These are phyloP conservation scores for Ictalurus punctatus DNA, from an alignment of 2,113 vertebrate species.

Conservation along the genomic window DNA sequence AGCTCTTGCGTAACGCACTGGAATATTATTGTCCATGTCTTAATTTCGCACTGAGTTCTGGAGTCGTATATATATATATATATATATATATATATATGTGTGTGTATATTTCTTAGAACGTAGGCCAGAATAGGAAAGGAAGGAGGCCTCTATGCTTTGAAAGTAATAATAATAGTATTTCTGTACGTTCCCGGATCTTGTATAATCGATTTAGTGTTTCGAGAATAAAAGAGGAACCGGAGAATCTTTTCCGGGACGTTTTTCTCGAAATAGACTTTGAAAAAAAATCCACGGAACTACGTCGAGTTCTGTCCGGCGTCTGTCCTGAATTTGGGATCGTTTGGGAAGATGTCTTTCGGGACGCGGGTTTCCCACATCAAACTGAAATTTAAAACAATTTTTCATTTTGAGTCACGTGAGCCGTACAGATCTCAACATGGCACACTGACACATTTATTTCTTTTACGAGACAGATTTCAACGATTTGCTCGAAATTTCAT, in stretches of 20 bases:
- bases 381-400: not conserved
- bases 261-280: not conserved
- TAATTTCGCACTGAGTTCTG: not conserved
- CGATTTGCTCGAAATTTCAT: not conserved
- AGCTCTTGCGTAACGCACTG: not conserved
- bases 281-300: not conserved
- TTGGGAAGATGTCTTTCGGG: not conserved
- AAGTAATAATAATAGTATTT: not conserved
- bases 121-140: not conserved
- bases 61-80: not conserved
- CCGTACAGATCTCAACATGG: not conserved
- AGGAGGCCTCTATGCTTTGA: not conserved
- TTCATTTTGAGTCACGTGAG: not conserved
- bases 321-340: not conserved
- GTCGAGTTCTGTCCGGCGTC: not conserved
- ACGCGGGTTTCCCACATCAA: not conserved
- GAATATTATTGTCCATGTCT: not conserved
- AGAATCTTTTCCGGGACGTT: not conserved
- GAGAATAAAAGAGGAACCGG: not conserved
- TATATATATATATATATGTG: too few species aligned
- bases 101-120: not conserved
- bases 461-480: not conserved
- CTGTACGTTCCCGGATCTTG: not conserved
- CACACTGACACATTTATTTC: not conserved
- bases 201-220: not conserved